Evolutionary conservation across 2,888 invertebrate genomes (phyloP), one percentile per base, ranked within the genome.

Genomic region (Nomada flava): DNA sequence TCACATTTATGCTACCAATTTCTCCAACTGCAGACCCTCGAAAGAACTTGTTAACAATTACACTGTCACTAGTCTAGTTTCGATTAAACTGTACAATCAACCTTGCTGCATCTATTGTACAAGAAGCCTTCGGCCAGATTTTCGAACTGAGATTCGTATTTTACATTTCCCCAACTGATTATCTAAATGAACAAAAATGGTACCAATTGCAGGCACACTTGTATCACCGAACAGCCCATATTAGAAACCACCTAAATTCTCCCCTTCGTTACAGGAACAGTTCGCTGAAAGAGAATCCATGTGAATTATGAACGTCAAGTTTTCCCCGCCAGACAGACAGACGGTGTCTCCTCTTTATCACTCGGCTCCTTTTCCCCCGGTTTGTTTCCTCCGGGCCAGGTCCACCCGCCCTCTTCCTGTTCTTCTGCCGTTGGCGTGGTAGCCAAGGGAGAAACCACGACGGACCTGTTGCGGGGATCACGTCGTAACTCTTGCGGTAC

Each of bases 391-490:
- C 26, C 15, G 64, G 47, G 53, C 23, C 50, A 15, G 62, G 55
- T 71, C 53, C 65, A 67, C 64, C 76, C 71, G 72, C 59, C 68
- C 74, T 71, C 78, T 86, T 82, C 78, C 77, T 67, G 74, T 79
- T 85, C 84, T 79, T 84, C 76, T 57, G 80, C 76, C 77, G 79
- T 88, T 87, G 84, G 83, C 86, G 69, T 72, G 81, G 75, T 80
- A 75, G 88, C 87, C 87, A 89, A 88, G 77, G 86, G 86, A 76
- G 71, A 84, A 89, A 89, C 86, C 88, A 76, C 88, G 86, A 77
- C 81, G 85, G 87, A 90, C 90, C 89, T 90, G 90, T 90, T 90
- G 89, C 90, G 85, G 84, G 84, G 84, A 86, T 80, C 76, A 83
- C 75, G 79, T 88, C 88, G 86, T 88, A 88, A 88, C 87, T 88